These are phyloP conservation scores for Heliconius cydno DNA, from an alignment of 2,888 invertebrate species.

Conservation along the genomic window DNA sequence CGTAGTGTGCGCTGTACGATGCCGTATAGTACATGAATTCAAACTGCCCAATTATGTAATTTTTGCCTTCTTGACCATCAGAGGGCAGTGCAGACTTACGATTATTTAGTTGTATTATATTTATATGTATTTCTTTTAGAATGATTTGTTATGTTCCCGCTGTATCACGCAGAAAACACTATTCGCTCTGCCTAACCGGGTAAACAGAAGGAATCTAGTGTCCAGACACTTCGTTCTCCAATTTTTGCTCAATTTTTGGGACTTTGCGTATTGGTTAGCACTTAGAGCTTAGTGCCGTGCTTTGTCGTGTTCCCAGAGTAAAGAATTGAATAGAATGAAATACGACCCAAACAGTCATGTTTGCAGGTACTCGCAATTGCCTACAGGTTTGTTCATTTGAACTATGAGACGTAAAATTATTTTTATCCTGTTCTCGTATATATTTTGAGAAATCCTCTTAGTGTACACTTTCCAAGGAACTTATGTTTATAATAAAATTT, in stretches of 20 bases:
- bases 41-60: slow-evolving; percentile 67
- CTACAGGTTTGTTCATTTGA: too few species aligned
- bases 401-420: too few species aligned
- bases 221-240: neutral
- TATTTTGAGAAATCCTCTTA: too few species aligned
- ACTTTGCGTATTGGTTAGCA: neutral
- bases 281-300: neutral
- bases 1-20: slow-evolving; percentile 48
- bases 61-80: slow-evolving; percentile 44
- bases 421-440: too few species aligned
- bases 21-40: slow-evolving; percentile 59
- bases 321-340: too few species aligned
- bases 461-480: too few species aligned
- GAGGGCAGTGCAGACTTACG: slow-evolving; percentile 24
- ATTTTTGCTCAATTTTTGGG: neutral
- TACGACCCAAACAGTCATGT: too few species aligned
- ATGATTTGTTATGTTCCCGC: neutral
- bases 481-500: too few species aligned
- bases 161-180: too few species aligned
- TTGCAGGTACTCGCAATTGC: too few species aligned
- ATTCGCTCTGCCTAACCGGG: too few species aligned
- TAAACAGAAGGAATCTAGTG: neutral
- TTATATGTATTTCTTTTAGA: too few species aligned
- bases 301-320: neutral
- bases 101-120: neutral